Evolutionary conservation across 1,140 invertebrate genomes (phyloP).

Genomic region (Phenacoccus solenopsis): DNA sequence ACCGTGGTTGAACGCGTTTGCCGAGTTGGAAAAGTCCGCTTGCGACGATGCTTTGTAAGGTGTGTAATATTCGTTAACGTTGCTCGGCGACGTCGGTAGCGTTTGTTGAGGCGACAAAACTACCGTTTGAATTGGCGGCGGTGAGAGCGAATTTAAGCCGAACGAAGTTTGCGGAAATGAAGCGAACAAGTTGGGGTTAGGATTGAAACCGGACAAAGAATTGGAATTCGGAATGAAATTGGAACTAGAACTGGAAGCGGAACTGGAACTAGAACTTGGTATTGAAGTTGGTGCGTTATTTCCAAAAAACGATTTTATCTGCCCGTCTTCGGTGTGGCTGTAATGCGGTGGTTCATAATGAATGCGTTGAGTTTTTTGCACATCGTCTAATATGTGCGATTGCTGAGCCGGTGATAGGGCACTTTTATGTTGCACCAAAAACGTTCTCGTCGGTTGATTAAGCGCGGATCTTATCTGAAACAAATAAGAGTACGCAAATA

Average conservation of each 20-base stretch:
- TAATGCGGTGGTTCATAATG: background rate
- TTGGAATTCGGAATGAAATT: background rate
- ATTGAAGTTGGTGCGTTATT: background rate
- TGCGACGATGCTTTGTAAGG: too few species aligned
- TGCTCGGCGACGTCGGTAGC: constrained; percentile 18
- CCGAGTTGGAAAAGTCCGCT: background rate
- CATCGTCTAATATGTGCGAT: constrained; percentile 28
- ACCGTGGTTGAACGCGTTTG: background rate
- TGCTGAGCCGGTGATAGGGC: constrained; percentile 29
- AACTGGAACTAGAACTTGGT: background rate
- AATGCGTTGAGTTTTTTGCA: constrained; percentile 22
- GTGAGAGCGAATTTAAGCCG: background rate
- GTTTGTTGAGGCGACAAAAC: constrained; percentile 23
- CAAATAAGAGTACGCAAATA: too few species aligned
- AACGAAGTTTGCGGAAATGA: constrained; percentile 8
- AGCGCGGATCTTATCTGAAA: constrained; percentile 25
- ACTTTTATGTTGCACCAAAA: constrained; percentile 18
- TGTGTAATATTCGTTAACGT: background rate
- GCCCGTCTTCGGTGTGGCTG: background rate
- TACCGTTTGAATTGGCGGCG: constrained; percentile 22
- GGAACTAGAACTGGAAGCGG: background rate
- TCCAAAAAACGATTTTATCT: background rate
- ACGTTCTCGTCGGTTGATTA: constrained; percentile 24
- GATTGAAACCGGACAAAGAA: background rate
- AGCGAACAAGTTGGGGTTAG: background rate